Evolutionary conservation across 2,113 vertebrate genomes (phyloP).

Genomic region (Planiliza haematocheilus): DNA sequence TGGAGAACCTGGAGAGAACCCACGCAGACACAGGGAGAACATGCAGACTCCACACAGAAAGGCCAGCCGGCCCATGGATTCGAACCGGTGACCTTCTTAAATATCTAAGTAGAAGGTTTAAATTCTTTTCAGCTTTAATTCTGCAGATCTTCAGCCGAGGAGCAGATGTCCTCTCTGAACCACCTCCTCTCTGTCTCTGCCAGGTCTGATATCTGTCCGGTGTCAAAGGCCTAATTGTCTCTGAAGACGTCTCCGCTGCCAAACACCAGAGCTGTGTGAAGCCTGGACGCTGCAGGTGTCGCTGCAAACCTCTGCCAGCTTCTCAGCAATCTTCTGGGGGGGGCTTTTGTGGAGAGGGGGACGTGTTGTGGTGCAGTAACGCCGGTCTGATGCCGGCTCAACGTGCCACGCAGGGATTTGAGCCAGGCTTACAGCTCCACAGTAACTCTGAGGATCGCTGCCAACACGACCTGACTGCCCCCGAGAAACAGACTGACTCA

Average conservation of each 20-base stretch:
- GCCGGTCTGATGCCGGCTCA: slow-evolving; percentile 38
- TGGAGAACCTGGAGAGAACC: too few relatives aligned
- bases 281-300: slow-evolving; percentile 65
- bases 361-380: slow-evolving; percentile 9
- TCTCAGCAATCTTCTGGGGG: slow-evolving; percentile 43
- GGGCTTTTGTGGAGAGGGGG: too few relatives aligned
- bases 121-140: too few relatives aligned
- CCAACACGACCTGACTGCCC: slow-evolving; percentile 53
- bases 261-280: slow-evolving; percentile 43
- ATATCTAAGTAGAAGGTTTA: too few relatives aligned
- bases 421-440: slow-evolving; percentile 50
- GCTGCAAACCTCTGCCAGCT: slow-evolving; percentile 64
- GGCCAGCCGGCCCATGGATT: too few relatives aligned
- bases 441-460: slow-evolving; percentile 34
- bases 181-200: slow-evolving; percentile 33
- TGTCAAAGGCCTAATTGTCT: slow-evolving; percentile 76
- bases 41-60: too few relatives aligned
- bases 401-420: slow-evolving; percentile 49
- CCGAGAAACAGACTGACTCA: slow-evolving; percentile 28
- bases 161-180: not conserved
- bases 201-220: slow-evolving; percentile 53
- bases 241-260: slow-evolving; percentile 38
- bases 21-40: too few relatives aligned
- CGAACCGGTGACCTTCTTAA: too few relatives aligned
- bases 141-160: too few relatives aligned